Conservation (phyloP, 2,113 vertebrate genomes). For the Glaucidium brasilianum region DNA sequence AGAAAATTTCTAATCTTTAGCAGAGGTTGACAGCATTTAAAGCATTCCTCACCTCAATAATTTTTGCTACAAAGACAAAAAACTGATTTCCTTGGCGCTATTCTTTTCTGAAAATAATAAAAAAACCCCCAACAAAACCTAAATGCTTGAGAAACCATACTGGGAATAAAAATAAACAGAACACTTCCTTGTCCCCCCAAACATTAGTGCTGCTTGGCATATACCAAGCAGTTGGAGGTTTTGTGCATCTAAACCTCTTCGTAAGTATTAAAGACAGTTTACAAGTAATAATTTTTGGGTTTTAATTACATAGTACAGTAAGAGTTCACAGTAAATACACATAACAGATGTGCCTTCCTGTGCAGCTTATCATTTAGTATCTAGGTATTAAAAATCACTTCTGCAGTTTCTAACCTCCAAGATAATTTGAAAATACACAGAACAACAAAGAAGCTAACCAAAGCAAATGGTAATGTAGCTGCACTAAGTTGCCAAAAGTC, state of each 20-base stretch:
- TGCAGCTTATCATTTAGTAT: not conserved
- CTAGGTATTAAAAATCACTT: not conserved
- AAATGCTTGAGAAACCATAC: not conserved
- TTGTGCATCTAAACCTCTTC: not conserved
- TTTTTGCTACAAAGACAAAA: not conserved
- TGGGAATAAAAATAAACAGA: not conserved
- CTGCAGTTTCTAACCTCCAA: not conserved
- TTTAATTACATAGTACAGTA: not conserved
- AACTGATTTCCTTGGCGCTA: not conserved
- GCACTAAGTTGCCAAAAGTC: not conserved
- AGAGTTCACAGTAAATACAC: not conserved
- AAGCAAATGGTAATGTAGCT: not conserved
- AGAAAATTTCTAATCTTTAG: not conserved
- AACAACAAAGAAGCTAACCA: not conserved
- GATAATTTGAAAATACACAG: not conserved
- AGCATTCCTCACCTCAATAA: rapidly evolving
- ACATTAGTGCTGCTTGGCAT: not conserved
- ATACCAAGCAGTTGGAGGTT: not conserved
- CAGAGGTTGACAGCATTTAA: not conserved
- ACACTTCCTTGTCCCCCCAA: not conserved
- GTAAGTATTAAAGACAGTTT: not conserved
- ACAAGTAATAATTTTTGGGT: not conserved
- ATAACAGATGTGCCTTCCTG: not conserved
- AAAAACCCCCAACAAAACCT: not conserved
- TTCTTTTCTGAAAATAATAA: not conserved